Percentiles rank a stretch among this genome's conserved stretches.
Evolutionary conservation across 2,888 invertebrate genomes (phyloP).

Genomic region (Heliothis peltigera): DNA sequence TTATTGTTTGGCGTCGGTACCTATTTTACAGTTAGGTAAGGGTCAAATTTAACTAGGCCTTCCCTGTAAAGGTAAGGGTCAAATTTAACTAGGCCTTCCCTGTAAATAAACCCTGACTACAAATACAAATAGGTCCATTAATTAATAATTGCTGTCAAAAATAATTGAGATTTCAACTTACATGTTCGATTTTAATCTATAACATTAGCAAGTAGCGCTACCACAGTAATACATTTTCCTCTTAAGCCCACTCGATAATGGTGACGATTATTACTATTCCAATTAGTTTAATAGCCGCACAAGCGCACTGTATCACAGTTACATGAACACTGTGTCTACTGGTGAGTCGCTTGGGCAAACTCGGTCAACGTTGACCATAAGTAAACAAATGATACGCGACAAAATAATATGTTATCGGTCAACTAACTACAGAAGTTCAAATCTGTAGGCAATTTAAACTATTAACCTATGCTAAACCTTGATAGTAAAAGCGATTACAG

Average conservation of each 20-base stretch:
- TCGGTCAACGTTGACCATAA: not conserved
- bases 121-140: too few species aligned
- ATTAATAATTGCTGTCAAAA: too few species aligned
- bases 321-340: conserved; percentile 22
- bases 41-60: too few species aligned
- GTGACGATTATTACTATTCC: not conserved
- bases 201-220: not conserved
- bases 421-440: not conserved
- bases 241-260: not conserved
- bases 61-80: too few species aligned
- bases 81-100: too few species aligned
- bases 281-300: conserved; percentile 17
- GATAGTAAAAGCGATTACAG: too few species aligned
- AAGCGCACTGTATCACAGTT: conserved; percentile 4
- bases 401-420: not conserved
- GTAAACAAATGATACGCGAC: conserved; percentile 1
- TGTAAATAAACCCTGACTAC: too few species aligned
- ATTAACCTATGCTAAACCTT: too few species aligned
- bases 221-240: conserved; percentile 9
- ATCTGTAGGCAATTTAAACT: not conserved
- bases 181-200: not conserved
- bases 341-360: not conserved
- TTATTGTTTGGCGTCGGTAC: too few species aligned
- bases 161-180: conserved; percentile 2
- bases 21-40: too few species aligned